These are phyloP conservation scores for Coenobita brevimanus DNA, from an alignment of 1,140 invertebrate species.

Conservation along the genomic window DNA sequence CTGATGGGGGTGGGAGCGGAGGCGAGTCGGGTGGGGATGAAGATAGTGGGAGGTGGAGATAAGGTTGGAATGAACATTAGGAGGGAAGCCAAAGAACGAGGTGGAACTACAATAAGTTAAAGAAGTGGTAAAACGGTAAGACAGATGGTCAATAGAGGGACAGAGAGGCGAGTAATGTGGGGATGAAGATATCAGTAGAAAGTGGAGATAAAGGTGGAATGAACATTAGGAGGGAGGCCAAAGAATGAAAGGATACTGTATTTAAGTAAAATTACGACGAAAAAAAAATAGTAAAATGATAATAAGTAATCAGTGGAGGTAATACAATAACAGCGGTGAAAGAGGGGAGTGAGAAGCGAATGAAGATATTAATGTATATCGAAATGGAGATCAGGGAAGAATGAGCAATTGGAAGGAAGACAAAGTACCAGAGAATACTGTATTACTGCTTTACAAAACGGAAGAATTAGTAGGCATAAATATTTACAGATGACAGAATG, in stretches of 20 bases:
- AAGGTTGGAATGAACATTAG: neutral
- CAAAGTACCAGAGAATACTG: no score
- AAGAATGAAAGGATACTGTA: neutral
- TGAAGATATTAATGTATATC: no score
- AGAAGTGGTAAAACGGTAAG: neutral
- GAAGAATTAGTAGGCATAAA: no score
- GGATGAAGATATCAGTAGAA: neutral
- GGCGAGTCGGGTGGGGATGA: neutral
- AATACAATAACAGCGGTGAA: no score
- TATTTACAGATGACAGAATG: no score
- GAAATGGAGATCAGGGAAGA: no score
- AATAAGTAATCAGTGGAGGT: no score
- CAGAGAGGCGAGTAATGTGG: neutral
- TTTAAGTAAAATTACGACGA: neutral
- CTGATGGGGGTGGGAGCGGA: constrained; percentile 22
- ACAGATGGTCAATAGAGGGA: neutral
- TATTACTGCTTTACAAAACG: no score
- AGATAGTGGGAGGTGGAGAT: neutral
- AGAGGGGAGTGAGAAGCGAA: no score
- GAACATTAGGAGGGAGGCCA: neutral
- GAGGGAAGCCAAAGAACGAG: neutral
- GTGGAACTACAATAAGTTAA: neutral
- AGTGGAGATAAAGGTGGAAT: neutral
- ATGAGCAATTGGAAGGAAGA: no score
- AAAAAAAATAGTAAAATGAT: no score